Percentiles rank a stretch among this genome's conserved stretches.
Evolutionary conservation across 2,113 vertebrate genomes (phyloP).

Genomic region (Eulacestoma nigropectus): DNA sequence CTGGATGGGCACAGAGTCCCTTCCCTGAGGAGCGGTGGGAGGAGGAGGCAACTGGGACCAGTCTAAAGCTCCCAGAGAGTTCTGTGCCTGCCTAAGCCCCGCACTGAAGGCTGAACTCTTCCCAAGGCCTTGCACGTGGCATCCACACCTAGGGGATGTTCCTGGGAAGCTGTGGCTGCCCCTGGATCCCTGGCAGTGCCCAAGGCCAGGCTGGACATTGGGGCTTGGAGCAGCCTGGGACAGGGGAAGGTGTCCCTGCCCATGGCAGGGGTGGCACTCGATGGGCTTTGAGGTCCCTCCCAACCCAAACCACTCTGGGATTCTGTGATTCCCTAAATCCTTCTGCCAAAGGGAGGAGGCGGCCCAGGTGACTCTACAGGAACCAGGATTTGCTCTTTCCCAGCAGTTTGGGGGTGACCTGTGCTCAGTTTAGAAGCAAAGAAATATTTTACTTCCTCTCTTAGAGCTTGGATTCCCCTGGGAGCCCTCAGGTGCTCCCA

Average conservation of each 20-base stretch:
- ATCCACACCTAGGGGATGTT: rapidly evolving
- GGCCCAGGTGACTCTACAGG: not conserved
- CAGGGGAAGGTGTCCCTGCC: not conserved
- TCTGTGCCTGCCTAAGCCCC: not conserved
- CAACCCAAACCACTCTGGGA: not conserved
- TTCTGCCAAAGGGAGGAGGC: not conserved
- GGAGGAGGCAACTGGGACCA: not conserved
- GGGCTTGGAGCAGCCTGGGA: not conserved
- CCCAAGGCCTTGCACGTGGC: rapidly evolving
- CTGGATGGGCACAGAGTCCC: not conserved
- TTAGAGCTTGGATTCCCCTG: not conserved
- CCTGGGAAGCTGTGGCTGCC: not conserved
- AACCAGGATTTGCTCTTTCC: not conserved
- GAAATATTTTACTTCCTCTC: not conserved
- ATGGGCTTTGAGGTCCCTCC: not conserved
- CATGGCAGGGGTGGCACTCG: not conserved
- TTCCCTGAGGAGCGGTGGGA: not conserved
- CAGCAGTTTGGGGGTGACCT: not conserved
- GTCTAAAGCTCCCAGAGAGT: not conserved
- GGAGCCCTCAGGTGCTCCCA: not conserved
- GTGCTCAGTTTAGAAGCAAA: not conserved
- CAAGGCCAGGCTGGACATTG: not conserved
- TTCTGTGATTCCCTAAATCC: not conserved
- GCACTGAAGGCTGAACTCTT: not conserved
- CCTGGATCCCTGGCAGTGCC: not conserved